Conservation (phyloP, 1,140 invertebrate species). For the Bombus pyrosoma region DNA sequence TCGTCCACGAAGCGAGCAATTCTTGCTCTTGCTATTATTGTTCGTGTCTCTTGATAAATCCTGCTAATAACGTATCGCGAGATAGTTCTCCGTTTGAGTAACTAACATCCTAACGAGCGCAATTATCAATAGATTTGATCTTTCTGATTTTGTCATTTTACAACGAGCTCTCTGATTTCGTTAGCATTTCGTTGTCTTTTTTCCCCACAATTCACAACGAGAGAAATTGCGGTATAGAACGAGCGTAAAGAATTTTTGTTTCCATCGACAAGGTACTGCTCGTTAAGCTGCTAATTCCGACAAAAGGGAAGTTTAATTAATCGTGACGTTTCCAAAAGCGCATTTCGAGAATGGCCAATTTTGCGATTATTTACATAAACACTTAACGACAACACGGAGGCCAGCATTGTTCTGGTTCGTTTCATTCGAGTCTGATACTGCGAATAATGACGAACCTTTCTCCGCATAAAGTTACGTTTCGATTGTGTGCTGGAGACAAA, state of each 20-base stretch:
- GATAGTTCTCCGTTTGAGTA: not conserved
- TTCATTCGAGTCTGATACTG: not conserved
- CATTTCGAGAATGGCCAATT: too few species aligned
- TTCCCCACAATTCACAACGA: too few species aligned
- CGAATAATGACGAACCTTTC: not conserved
- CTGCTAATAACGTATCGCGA: not conserved
- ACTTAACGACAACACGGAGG: constrained; percentile 7
- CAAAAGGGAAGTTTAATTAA: constrained; percentile 1
- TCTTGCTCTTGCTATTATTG: constrained; percentile 5
- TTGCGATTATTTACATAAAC: constrained; percentile 6
- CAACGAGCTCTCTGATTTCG: not conserved
- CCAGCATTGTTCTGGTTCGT: not conserved
- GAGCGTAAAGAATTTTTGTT: not conserved
- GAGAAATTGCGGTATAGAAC: too few species aligned
- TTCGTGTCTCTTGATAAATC: not conserved
- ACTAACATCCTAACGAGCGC: not conserved
- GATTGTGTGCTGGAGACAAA: constrained; percentile 21
- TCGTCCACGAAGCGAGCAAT: not conserved
- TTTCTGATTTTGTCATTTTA: not conserved
- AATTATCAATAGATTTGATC: not conserved
- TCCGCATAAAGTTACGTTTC: constrained; percentile 16
- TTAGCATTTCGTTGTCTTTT: not conserved
- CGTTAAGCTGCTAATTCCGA: not conserved
- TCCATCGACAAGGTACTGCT: too few species aligned
- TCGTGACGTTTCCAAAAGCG: not conserved